Percentiles rank a stretch among this genome's conserved stretches.
Conservation (phyloP, 2,888 invertebrate genomes). For the Polymixis flavicincta region DNA sequence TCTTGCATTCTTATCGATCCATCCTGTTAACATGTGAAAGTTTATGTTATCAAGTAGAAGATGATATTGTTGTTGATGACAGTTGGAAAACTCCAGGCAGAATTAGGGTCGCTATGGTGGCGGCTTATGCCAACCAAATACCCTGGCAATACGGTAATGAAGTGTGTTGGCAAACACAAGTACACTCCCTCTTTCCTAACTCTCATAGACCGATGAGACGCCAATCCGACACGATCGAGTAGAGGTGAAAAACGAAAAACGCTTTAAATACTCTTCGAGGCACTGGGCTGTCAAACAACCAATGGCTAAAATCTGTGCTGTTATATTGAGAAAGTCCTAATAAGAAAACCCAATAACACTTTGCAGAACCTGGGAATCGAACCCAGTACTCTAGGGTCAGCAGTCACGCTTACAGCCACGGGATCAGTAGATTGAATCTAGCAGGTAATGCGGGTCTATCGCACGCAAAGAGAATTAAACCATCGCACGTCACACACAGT, state of each 20-base stretch:
- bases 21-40: constrained; percentile 25
- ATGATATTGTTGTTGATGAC: background rate
- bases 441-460: background rate
- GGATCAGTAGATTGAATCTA: background rate
- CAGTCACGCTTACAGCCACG: background rate
- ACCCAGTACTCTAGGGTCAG: background rate
- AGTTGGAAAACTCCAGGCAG: too few species aligned
- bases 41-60: background rate
- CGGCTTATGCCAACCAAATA: background rate
- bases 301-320: background rate
- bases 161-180: background rate
- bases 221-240: too few species aligned
- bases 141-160: background rate
- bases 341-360: background rate
- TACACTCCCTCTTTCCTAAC: background rate
- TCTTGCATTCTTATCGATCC: constrained; percentile 37
- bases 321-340: too few species aligned
- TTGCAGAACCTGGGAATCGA: background rate
- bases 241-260: background rate
- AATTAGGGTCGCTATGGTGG: background rate
- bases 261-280: background rate
- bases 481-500: background rate
- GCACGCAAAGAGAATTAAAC: too few species aligned
- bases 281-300: background rate
- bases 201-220: background rate